These are phyloP conservation scores for Tipula vernalis DNA, from an alignment of 2,888 invertebrate species.

Conservation along the genomic window DNA sequence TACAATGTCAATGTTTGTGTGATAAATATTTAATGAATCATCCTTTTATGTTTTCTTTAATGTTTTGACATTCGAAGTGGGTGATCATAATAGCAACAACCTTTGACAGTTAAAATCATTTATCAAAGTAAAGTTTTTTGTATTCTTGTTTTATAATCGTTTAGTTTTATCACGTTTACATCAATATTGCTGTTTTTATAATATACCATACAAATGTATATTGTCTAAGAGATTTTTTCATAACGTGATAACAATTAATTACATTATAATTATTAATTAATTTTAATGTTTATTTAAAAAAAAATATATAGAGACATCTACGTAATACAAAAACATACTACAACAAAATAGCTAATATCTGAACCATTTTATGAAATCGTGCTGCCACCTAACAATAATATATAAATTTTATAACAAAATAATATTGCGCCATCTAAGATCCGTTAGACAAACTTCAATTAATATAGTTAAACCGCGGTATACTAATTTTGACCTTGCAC, in stretches of 20 bases:
- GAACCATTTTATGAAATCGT: background rate
- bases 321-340: background rate
- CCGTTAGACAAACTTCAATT: background rate
- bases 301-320: background rate
- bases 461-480: background rate
- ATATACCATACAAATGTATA: background rate
- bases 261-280: too few relatives aligned
- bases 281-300: background rate
- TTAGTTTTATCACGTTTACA: background rate
- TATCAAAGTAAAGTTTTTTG: background rate
- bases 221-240: background rate
- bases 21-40: background rate
- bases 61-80: slow-evolving; percentile 11
- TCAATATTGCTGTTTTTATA: background rate
- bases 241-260: too few relatives aligned
- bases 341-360: background rate
- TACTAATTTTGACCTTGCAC: too few relatives aligned
- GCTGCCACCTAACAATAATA: background rate
- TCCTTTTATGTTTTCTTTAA: background rate
- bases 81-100: background rate
- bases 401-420: background rate
- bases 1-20: background rate
- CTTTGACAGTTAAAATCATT: slow-evolving; percentile 10
- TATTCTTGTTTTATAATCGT: background rate
- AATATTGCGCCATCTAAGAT: background rate